Evolutionary conservation across 2,888 invertebrate species (phyloP).

Genomic region (Callinectes sapidus): DNA sequence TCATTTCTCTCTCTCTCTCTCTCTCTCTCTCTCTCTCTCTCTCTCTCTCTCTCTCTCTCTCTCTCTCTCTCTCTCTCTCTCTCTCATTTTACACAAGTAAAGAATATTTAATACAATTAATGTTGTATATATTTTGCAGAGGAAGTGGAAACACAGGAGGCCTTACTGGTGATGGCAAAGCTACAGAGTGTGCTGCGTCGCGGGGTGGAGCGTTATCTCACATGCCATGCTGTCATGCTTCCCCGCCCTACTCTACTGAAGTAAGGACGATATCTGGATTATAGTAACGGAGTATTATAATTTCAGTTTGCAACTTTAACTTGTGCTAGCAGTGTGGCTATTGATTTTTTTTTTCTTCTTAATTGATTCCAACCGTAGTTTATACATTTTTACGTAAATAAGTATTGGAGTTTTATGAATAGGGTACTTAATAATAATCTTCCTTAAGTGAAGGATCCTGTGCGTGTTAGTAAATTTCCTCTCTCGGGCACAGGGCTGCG

Average conservation of each 20-base stretch:
- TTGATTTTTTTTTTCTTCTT: background rate
- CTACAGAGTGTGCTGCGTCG: conserved; percentile 47
- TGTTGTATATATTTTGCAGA: conserved; percentile 23
- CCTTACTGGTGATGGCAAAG: conserved; percentile 32
- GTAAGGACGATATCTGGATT: background rate
- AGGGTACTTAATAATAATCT: no score
- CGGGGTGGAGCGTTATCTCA: conserved; percentile 50
- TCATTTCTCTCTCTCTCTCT: no score
- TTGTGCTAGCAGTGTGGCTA: background rate
- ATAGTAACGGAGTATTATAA: background rate
- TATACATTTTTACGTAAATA: no score
- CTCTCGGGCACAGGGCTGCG: background rate
- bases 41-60: background rate
- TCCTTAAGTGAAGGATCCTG: background rate
- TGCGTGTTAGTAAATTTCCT: background rate
- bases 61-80: conserved; percentile 1
- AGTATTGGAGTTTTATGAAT: no score
- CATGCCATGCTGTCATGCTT: background rate
- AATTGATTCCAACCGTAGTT: no score
- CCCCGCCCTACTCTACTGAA: conserved; percentile 3
- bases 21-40: background rate
- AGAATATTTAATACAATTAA: background rate
- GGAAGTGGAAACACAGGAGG: conserved; percentile 45
- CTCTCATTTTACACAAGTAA: background rate
- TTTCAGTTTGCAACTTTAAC: background rate